These are phyloP conservation scores for Philaenus spumarius DNA, from an alignment of 1,140 invertebrate species.

Conservation along the genomic window DNA sequence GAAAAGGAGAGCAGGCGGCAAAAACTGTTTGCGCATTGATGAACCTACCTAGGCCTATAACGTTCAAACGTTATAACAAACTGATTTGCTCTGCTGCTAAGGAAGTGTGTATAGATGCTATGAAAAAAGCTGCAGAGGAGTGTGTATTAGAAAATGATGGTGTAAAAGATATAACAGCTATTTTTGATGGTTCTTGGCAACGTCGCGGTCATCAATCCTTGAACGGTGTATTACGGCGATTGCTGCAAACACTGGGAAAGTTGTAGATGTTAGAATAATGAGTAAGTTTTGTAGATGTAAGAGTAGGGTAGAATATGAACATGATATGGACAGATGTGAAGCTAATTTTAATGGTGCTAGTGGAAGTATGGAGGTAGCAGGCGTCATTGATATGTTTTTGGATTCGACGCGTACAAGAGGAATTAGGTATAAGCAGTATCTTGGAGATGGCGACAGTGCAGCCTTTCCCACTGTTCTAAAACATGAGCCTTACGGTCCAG, in stretches of 20 bases:
- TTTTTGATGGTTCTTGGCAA: not conserved
- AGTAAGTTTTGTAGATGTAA: constrained; percentile 1
- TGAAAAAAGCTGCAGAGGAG: not conserved
- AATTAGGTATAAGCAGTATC: constrained; percentile 20
- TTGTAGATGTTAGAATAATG: not conserved
- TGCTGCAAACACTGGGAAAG: not conserved
- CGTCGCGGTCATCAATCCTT: not conserved
- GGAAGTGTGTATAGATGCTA: not conserved
- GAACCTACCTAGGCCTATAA: not conserved
- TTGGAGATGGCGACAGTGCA: constrained; percentile 24
- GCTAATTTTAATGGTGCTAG: not conserved
- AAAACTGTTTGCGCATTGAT: not conserved
- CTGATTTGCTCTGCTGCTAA: not conserved
- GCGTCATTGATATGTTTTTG: no score
- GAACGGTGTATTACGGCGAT: constrained; percentile 10
- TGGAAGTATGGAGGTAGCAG: not conserved
- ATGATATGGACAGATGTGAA: not conserved
- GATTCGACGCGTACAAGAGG: no score
- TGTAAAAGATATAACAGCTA: not conserved
- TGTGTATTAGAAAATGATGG: not conserved
- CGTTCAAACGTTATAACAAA: not conserved
- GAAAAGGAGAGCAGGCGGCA: not conserved
- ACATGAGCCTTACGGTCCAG: no score
- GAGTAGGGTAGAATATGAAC: not conserved
- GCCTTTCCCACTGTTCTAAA: no score